Percentiles rank a stretch among this genome's conserved stretches.
phyloP scores from a whole-genome alignment of 2,797 vertebrate genomes.

The Numenius phaeopus region DNA sequence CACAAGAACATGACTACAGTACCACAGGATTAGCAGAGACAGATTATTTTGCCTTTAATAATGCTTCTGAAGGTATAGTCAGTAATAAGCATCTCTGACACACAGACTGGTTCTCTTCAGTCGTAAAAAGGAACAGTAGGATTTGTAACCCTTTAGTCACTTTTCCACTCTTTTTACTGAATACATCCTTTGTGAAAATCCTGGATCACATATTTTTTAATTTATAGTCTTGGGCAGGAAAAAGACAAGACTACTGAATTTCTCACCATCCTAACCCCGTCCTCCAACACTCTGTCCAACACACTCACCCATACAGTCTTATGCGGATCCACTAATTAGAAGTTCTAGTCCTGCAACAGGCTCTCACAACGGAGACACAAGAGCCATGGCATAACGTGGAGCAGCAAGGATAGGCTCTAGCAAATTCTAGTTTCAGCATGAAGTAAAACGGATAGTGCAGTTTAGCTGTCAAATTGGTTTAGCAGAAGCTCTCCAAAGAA shows the following conservation, averaged over 20 bases:
- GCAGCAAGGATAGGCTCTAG: neutral
- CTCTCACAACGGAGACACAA: neutral
- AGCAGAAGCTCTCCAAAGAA: neutral
- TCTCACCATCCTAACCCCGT: neutral
- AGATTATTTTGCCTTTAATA: conserved; percentile 31
- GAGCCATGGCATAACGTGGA: accelerated
- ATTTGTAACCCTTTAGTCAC: neutral
- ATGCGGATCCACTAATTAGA: neutral
- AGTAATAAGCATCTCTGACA: neutral
- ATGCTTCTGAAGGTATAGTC: neutral
- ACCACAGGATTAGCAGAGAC: neutral
- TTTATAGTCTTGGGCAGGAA: neutral
- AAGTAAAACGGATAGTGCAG: neutral
- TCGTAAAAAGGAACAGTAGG: neutral
- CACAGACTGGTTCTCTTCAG: neutral
- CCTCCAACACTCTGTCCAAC: neutral
- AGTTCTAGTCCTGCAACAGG: neutral
- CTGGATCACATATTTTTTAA: neutral
- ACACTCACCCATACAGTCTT: neutral
- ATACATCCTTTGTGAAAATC: neutral
- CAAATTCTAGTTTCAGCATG: neutral
- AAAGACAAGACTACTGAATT: neutral
- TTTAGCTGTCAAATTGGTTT: neutral
- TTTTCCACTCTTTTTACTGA: neutral
- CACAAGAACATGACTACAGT: conserved; percentile 1